Evolutionary conservation across 2,113 vertebrate species (phyloP).

Genomic region (Tretioscincus oriximinensis): DNA sequence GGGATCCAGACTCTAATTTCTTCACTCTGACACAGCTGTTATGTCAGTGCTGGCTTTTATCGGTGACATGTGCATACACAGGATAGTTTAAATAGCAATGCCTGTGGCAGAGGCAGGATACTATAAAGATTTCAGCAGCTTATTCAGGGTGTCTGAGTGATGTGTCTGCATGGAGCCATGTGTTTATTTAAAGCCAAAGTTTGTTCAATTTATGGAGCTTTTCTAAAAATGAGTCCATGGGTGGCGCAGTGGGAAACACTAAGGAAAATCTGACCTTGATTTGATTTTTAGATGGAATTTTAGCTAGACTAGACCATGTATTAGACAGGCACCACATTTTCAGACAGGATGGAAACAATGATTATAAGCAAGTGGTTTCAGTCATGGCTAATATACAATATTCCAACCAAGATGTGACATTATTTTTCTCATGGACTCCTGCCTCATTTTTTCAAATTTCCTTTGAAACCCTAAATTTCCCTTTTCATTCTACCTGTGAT

Average conservation of each 20-base stretch:
- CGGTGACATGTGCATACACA: not conserved
- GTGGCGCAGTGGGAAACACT: not conserved
- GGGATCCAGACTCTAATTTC: not conserved
- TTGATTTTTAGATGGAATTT: not conserved
- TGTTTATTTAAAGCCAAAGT: slow-evolving; percentile 18
- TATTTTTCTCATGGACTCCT: not conserved
- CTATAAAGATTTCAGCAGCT: slow-evolving; percentile 29
- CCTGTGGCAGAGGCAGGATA: slow-evolving; percentile 1
- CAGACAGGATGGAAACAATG: not conserved
- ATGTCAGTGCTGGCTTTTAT: slow-evolving; percentile 6
- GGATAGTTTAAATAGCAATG: not conserved
- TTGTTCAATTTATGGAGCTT: slow-evolving; percentile 26
- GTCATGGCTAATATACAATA: not conserved
- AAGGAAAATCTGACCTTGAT: not conserved
- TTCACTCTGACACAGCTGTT: slow-evolving; percentile 5
- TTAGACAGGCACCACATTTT: not conserved
- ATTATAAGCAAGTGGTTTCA: slow-evolving; percentile 1
- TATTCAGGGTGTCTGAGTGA: slow-evolving; percentile 15
- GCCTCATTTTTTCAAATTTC: not conserved
- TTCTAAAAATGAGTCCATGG: slow-evolving; percentile 20
- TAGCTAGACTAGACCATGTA: not conserved
- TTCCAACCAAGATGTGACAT: not conserved
- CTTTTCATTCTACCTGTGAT: not conserved
- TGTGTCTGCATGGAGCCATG: slow-evolving; percentile 9
- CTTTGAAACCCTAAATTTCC: not conserved